These are phyloP conservation scores for Tenthredo scrophulariae DNA, from an alignment of 2,888 invertebrate species.

Conservation along the genomic window DNA sequence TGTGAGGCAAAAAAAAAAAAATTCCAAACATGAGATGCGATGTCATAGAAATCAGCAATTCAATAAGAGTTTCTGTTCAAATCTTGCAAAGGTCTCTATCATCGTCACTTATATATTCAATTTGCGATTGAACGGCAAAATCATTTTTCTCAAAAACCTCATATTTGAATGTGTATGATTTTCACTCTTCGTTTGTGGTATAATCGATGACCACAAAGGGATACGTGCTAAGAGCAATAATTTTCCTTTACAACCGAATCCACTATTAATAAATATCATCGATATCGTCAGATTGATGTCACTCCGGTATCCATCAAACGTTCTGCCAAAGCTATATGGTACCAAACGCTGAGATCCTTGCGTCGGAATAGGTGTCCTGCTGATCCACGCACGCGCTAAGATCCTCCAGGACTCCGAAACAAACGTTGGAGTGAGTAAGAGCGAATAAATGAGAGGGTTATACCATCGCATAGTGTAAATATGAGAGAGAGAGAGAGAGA, in stretches of 20 bases:
- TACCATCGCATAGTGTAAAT: not conserved
- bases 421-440: conserved; percentile 5
- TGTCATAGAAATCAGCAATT: not conserved
- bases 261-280: not conserved
- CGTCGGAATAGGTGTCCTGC: conserved; percentile 31
- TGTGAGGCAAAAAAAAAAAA: not conserved
- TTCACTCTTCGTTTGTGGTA: not conserved
- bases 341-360: conserved; percentile 14
- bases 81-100: not conserved
- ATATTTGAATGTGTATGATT: not conserved
- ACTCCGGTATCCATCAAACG: conserved; percentile 10
- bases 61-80: not conserved
- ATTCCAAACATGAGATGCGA: not conserved
- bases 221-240: too few relatives aligned
- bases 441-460: conserved; percentile 17
- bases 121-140: not conserved
- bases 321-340: not conserved
- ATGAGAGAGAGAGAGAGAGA: conserved; percentile 12
- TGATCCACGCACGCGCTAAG: conserved; percentile 26
- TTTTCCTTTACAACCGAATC: not conserved
- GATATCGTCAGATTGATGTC: conserved; percentile 1
- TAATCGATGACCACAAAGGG: not conserved
- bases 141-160: not conserved
- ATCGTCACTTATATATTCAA: not conserved
- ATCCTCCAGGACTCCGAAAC: conserved; percentile 34